A percentile compares a stretch with the other conserved stretches of the same genome.
phyloP scores from a whole-genome alignment of 2,888 invertebrate species.

The Teleiodes luculella region DNA sequence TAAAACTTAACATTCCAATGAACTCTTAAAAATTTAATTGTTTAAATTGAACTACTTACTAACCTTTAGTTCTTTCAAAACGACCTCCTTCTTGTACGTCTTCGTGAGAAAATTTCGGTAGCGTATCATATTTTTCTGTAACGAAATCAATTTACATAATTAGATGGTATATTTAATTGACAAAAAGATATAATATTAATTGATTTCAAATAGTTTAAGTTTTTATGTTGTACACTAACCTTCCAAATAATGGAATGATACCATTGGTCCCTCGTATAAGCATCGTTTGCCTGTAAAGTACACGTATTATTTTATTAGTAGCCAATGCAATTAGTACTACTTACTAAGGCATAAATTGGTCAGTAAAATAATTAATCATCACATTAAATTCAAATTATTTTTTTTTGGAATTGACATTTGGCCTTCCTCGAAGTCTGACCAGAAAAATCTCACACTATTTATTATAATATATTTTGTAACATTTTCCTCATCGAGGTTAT shows the following conservation, averaged over 20 bases:
- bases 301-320: background rate
- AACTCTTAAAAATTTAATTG: too few relatives aligned
- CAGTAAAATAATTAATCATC: too few relatives aligned
- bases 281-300: constrained; percentile 82
- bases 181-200: constrained; percentile 9
- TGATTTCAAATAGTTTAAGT: too few relatives aligned
- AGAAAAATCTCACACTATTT: too few relatives aligned
- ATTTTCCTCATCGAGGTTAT: too few relatives aligned
- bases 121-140: constrained; percentile 86
- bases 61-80: constrained; percentile 87
- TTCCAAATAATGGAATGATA: constrained; percentile 88
- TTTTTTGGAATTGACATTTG: too few relatives aligned
- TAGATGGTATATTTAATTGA: background rate
- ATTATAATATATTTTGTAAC: too few relatives aligned
- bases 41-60: background rate
- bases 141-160: constrained; percentile 30
- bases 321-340: background rate
- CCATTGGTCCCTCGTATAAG: constrained; percentile 90
- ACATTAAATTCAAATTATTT: too few relatives aligned
- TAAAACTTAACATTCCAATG: too few relatives aligned
- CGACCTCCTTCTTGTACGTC: constrained; percentile 83
- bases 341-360: too few relatives aligned
- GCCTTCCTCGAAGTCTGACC: too few relatives aligned
- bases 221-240: too few relatives aligned
- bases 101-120: constrained; percentile 84